Base-by-base conservation (phyloP, 1,140 invertebrate species). In the Zaprionus kolodkinae region DNA sequence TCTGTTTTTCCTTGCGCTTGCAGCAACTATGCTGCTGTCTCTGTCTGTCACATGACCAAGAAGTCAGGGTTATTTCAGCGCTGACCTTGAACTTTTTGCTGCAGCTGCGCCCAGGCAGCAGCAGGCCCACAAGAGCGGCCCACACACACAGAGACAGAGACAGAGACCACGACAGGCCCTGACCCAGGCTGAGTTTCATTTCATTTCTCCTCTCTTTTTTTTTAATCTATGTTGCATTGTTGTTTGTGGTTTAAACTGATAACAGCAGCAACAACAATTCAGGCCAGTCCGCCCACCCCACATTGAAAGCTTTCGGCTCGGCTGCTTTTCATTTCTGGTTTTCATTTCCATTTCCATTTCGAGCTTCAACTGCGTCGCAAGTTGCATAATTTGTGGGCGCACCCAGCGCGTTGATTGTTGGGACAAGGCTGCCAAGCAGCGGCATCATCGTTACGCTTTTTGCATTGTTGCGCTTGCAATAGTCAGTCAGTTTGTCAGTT, bases 291-390 rank as follows among this genome's bases (percentile, higher is more conserved):
- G 35, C 48, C 72, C 76, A 70, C 64, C 3, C 54, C 1, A n/a
- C 30, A 17, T 50, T 84, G 78, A 80, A 79, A 85, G 85, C 85
- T 89, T 88, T 89, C 78, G 63, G 77, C 80, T 84, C 70, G 77
- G 80, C 66, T 88, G 80, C 84, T 87, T 88, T 84, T 88, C 80
- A 87, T 87, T 87, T 86, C 83, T 87, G 84, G 77, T 88, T 88
- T 87, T 78, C 79, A 83, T 88, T 87, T 87, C 72, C 72, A 87
- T 87, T 87, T 87, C 70, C 69, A 86, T 79, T 64, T 64, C 70
- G 55, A 72, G 75, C 75, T 63, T 69, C 69, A 57, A 76, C 62
- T 67, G 63, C 68, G 63, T 76, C 66, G 80, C 76, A 65, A 81
- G 78, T 87, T 87, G 84, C 84, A 87, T 87, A 80, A 87, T 88